phyloP scores from a whole-genome alignment of 1,140 invertebrate species.

The Cataglyphis hispanica region DNA sequence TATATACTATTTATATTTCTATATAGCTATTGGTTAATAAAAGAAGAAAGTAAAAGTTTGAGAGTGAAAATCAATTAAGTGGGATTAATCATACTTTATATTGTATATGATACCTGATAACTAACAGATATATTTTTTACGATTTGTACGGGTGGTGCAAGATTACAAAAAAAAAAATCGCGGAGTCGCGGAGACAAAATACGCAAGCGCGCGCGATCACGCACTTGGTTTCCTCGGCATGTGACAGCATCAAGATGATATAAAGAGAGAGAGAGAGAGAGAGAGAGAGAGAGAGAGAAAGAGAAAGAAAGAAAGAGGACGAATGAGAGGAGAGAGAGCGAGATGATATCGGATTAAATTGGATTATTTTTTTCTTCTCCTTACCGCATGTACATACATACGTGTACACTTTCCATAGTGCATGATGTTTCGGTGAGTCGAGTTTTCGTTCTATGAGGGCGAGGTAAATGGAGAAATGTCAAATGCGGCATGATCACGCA shows the following conservation, averaged over 20 bases:
- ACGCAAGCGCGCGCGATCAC: conserved; percentile 28
- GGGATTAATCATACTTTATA: no score
- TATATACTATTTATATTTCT: no score
- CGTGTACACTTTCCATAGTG: neutral
- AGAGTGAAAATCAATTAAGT: no score
- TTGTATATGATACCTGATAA: no score
- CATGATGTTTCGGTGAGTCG: conserved; percentile 21
- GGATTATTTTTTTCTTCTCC: neutral
- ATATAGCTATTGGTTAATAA: no score
- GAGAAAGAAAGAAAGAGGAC: neutral
- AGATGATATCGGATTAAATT: conserved; percentile 14
- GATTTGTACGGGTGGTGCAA: no score
- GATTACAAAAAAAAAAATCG: neutral
- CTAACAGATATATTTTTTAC: no score
- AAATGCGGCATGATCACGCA: conserved; percentile 61
- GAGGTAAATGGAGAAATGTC: conserved; percentile 69
- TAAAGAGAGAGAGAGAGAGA: neutral
- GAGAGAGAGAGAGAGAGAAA: neutral
- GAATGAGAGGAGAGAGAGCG: neutral
- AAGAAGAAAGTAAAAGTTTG: no score
- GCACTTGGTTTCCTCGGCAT: neutral
- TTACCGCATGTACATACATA: conserved; percentile 8
- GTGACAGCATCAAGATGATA: neutral
- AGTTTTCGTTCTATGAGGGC: conserved; percentile 37
- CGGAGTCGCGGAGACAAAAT: no score